Evolutionary conservation across 2,888 invertebrate genomes (phyloP).

Genomic region (Leptinotarsa tumamoca): DNA sequence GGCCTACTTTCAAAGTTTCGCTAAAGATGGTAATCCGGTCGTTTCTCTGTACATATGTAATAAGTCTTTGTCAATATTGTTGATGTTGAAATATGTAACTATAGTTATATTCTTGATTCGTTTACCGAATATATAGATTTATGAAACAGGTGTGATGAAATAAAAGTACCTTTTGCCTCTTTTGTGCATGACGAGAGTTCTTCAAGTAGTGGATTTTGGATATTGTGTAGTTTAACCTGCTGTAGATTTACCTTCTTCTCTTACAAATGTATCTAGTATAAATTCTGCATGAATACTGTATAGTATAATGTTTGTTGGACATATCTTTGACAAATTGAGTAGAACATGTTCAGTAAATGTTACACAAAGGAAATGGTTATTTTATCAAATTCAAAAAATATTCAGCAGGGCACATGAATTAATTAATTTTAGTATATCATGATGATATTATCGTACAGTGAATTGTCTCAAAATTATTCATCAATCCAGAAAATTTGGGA

Average conservation of each 20-base stretch:
- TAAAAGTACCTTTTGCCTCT: constrained; percentile 53
- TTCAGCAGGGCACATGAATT: no score
- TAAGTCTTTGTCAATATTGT: no score
- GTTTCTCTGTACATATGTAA: no score
- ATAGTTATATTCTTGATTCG: no score
- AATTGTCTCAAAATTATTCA: no score
- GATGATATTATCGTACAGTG: no score
- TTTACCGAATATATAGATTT: neutral
- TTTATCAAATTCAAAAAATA: no score
- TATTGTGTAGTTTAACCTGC: constrained; percentile 32
- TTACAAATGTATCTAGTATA: constrained; percentile 6
- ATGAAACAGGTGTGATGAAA: neutral
- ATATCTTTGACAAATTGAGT: neutral
- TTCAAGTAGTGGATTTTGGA: constrained; percentile 34
- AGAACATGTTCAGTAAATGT: neutral
- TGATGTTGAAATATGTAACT: no score
- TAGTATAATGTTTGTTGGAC: neutral
- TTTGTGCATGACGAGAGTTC: constrained; percentile 36
- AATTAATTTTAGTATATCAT: no score
- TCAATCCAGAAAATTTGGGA: no score
- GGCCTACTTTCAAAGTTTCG: no score
- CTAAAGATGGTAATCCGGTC: no score
- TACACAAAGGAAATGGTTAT: neutral
- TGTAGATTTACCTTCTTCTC: constrained; percentile 27
- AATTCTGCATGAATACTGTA: constrained; percentile 18